Base-by-base conservation (phyloP, 53 echinoderm and acorn worm genomes). In the Patiria pectinifera region DNA sequence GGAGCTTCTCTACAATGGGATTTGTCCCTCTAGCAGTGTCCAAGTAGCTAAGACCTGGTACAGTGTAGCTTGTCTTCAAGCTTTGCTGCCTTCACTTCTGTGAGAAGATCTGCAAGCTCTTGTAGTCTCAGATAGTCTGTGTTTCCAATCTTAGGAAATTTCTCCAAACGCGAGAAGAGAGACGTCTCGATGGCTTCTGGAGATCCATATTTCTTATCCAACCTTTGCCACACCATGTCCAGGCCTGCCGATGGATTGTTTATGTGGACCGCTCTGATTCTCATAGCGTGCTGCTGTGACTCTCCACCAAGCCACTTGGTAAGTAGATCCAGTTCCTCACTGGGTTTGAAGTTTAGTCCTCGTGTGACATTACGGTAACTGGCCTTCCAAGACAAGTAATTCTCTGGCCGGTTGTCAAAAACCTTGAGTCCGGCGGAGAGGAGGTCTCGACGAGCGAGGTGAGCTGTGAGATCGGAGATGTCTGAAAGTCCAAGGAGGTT, bases 381-480 rank as follows among this genome's bases (percentile, higher is more conserved):
- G 18, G 89, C 88, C 7, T 94, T 92, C 94, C 92, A 92, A 19
- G 89, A 59, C 11, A 88, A 14, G 63, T 92, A 94, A 77, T 91
- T 92, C 77, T 94, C 92, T 5, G 92, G 92, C 15, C 60, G 80
- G 58, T 92, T 92, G 71, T 94, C 94, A 76, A 94, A 94, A 71
- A 71, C 85, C 45, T 85, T 85, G 35, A 92, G 25, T 25, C 92
- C 75, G 18, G 87, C 35, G 24, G 86, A 66, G 6, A 94, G 83
- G 35, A 94, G 75, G 60, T 94, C 92, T 60, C 86, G 86, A 25
- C 92, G 88, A 23, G 86, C 49, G 4, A 94, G 84, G 22, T 85
- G 85, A 2, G 70, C 91, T 4, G 94, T 78, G 8, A 94, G 47
- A n/a, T 91, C 87, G 12, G 69, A 66, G 18, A 85, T 85, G 16